Conservation (phyloP, 2,113 vertebrate species). For the Stictonetta naevosa region DNA sequence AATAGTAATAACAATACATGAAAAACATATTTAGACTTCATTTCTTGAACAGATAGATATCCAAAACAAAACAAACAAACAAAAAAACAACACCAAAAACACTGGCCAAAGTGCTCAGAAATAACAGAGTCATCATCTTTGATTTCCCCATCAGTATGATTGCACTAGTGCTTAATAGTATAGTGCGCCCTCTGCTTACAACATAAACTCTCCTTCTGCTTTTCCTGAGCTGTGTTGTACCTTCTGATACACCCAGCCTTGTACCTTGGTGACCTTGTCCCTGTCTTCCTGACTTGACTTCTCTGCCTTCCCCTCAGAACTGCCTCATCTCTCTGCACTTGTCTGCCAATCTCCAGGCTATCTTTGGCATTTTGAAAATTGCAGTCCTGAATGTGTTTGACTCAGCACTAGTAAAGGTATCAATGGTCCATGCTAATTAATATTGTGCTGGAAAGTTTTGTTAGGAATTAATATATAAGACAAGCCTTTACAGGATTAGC, state of each 20-base stretch:
- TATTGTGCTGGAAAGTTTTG: not conserved
- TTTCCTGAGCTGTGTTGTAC: not conserved
- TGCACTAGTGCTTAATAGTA: not conserved
- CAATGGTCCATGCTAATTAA: too few relatives aligned
- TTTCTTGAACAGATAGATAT: not conserved
- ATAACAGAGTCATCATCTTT: not conserved
- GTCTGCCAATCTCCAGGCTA: not conserved
- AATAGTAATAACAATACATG: not conserved
- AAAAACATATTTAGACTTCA: not conserved
- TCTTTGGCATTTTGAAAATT: not conserved
- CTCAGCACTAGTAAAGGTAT: not conserved
- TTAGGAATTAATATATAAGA: not conserved
- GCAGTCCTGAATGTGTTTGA: not conserved
- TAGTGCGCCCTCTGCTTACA: not conserved
- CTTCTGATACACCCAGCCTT: not conserved
- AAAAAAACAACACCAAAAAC: not conserved
- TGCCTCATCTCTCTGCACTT: not conserved
- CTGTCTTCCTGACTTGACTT: not conserved
- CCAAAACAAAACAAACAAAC: not conserved
- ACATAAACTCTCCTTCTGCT: not conserved
- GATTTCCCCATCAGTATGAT: not conserved
- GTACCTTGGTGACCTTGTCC: not conserved
- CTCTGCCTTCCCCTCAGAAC: not conserved
- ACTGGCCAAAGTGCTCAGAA: not conserved
- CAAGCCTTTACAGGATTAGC: not conserved